These are phyloP conservation scores for Pollenia griseotomentosa DNA, from an alignment of 2,888 invertebrate species.

Conservation along the genomic window DNA sequence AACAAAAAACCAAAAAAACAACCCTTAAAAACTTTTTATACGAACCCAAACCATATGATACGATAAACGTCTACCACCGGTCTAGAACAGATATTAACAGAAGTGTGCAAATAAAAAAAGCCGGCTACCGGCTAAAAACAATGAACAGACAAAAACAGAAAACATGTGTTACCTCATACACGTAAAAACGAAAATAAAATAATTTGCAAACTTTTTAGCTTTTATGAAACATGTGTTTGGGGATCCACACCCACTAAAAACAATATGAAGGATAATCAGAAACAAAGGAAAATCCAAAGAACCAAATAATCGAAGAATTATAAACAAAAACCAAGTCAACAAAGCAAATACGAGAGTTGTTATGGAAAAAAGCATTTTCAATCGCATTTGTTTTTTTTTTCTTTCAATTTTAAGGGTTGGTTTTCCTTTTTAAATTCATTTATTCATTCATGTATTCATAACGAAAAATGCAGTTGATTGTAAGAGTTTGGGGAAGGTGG, in stretches of 20 bases:
- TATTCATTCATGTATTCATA: constrained; percentile 21
- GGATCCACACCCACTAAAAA: constrained; percentile 54
- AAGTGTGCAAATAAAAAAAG: constrained; percentile 56
- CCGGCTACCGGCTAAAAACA: constrained; percentile 50
- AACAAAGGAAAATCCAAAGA: background rate
- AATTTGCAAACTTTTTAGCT: constrained; percentile 11
- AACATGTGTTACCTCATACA: constrained; percentile 63
- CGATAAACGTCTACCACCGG: constrained; percentile 44
- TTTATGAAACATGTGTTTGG: constrained; percentile 29
- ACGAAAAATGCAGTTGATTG: constrained; percentile 53
- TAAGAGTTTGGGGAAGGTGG: background rate
- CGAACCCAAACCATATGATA: constrained; percentile 46
- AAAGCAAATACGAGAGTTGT: constrained; percentile 48
- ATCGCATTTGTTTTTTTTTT: constrained; percentile 31
- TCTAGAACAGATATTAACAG: constrained; percentile 27
- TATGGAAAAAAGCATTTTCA: constrained; percentile 17
- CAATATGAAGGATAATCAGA: constrained; percentile 49
- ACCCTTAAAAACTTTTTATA: constrained; percentile 37
- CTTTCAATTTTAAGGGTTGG: constrained; percentile 43
- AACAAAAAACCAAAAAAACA: constrained; percentile 26
- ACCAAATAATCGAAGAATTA: constrained; percentile 63
- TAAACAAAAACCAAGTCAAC: constrained; percentile 36
- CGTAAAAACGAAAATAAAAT: background rate
- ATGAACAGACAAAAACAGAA: constrained; percentile 51
- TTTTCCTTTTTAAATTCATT: constrained; percentile 24